Conservation (phyloP, 2,888 invertebrate species). For the Caenorhabditis sp. region DNA sequence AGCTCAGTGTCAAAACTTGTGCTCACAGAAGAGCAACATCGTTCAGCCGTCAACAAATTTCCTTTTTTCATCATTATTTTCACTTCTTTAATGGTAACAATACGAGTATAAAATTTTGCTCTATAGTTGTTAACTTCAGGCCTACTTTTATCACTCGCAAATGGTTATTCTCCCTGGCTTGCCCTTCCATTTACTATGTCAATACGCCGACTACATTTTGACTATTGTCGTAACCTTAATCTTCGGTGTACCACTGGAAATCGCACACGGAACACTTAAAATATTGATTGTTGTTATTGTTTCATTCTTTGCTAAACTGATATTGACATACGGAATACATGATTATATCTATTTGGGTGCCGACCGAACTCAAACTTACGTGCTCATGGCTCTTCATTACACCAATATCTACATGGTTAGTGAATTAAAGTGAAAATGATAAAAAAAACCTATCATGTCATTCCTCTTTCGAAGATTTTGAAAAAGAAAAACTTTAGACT, state of each 20-base stretch:
- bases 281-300: background rate
- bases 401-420: background rate
- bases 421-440: too few relatives aligned
- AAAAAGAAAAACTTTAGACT: too few relatives aligned
- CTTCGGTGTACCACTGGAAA: background rate
- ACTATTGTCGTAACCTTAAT: background rate
- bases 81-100: background rate
- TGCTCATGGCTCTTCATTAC: background rate
- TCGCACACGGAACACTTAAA: background rate
- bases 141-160: too few relatives aligned
- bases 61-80: background rate
- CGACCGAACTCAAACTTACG: background rate
- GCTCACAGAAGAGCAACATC: background rate
- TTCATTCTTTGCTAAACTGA: background rate
- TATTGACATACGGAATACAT: background rate
- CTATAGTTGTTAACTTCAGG: background rate
- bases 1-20: background rate
- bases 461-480: too few relatives aligned
- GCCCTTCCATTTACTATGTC: background rate
- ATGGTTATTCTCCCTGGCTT: too few relatives aligned
- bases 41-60: background rate
- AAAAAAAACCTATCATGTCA: too few relatives aligned
- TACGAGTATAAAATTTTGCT: background rate
- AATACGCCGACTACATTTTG: background rate
- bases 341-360: background rate